These are phyloP conservation scores for Halichoerus grypus DNA, from an alignment of 2,113 vertebrate genomes.

Conservation along the genomic window DNA sequence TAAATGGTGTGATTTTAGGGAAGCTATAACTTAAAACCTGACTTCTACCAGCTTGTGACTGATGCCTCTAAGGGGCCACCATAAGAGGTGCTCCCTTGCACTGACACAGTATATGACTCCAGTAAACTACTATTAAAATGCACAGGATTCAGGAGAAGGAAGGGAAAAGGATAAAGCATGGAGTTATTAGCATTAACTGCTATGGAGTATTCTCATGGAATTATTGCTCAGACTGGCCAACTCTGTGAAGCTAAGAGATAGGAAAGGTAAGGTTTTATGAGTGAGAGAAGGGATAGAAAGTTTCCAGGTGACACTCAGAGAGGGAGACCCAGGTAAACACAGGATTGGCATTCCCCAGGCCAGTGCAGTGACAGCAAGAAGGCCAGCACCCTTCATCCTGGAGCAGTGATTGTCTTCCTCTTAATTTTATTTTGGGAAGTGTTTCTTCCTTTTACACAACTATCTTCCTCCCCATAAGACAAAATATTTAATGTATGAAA, in stretches of 20 bases:
- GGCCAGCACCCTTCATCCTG: neutral
- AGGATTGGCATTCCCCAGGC: too few relatives aligned
- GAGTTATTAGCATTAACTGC: neutral
- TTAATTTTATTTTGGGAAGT: neutral
- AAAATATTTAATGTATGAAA: neutral
- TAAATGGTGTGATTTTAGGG: neutral
- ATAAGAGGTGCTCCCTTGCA: neutral
- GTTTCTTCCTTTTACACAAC: slow-evolving; percentile 10
- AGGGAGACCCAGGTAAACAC: too few relatives aligned
- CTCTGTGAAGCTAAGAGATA: neutral
- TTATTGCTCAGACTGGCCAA: neutral
- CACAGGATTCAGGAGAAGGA: neutral
- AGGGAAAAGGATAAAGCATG: too few relatives aligned
- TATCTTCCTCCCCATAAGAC: neutral
- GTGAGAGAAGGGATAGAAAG: neutral
- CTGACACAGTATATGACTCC: neutral
- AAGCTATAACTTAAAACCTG: neutral
- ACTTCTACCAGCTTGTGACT: neutral
- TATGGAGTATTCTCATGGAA: neutral
- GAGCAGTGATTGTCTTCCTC: neutral
- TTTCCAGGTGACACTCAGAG: neutral
- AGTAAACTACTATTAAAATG: neutral
- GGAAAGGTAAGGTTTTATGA: neutral
- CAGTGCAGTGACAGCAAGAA: neutral
- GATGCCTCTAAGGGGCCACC: neutral